phyloP scores from a whole-genome alignment of 2,797 vertebrate species.

The Pseudocheirus occidentalis region DNA sequence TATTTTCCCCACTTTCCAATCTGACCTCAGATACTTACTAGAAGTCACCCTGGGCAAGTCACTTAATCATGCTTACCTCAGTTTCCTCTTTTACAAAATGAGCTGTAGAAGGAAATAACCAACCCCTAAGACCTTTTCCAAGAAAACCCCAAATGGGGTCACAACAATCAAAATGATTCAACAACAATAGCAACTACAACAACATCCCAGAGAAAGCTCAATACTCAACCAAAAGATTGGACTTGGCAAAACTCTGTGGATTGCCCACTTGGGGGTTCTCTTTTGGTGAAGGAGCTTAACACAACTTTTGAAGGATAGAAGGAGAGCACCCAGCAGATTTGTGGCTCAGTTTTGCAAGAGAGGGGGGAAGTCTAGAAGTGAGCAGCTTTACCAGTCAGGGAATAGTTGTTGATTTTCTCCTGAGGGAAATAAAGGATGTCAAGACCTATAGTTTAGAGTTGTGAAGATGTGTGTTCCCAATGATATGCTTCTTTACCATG shows the following conservation, averaged over 20 bases:
- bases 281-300: not conserved
- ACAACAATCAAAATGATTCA: not conserved
- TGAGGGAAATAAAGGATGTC: not conserved
- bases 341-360: not conserved
- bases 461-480: not conserved
- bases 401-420: not conserved
- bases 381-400: not conserved
- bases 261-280: not conserved
- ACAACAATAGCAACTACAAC: not conserved
- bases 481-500: not conserved
- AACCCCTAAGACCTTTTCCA: not conserved
- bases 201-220: not conserved
- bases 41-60: not conserved
- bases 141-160: not conserved
- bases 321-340: not conserved
- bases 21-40: not conserved
- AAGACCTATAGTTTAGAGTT: not conserved
- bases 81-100: not conserved
- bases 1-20: not conserved
- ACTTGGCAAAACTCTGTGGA: not conserved
- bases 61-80: not conserved
- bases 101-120: not conserved
- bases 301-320: not conserved
- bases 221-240: not conserved
- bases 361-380: not conserved